Evolutionary conservation across 1,140 invertebrate genomes (phyloP), one percentile per base, ranked within the genome.

Genomic region (Portunus trituberculatus): DNA sequence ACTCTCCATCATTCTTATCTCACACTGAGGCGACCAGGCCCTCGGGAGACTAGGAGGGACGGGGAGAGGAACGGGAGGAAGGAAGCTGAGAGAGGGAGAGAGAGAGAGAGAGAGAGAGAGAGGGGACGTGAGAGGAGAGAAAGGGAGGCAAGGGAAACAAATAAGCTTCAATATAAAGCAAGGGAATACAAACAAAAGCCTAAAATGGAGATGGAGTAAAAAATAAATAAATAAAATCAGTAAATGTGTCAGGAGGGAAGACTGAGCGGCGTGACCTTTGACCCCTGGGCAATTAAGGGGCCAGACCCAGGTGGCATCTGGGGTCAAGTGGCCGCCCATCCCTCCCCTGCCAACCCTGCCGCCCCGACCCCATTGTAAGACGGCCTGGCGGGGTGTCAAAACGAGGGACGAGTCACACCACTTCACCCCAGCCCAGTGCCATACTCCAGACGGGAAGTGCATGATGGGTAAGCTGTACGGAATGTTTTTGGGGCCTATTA

Each of bases 1-100:
- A 46, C 88, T 28, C 88, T 48, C 45, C 39, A 90, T 90, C 48
- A 46, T 25, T 32, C 88, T 90, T 90, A 90, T 90, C 88, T 90
- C 88, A 48, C 88, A 8, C 67, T 76, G 67, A 76, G 67, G 67
- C 67, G 67, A 76, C 67, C 67, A 76, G 67, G 67, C 67, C 25
- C 67, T 76, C 67, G 67, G 32, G 46, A 45, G 87, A 39, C 2
- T 8, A 2, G 20, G 52, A 20, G 20, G 12, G 12, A 1, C 20
- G 52, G 52, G 52, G 20, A 59, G 52, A 59, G n/a, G 67, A n/a
- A 25, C 4, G 67, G 67, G 67, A 76, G 20, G 67, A n/a, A 76
- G 67, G 67, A 20, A n/a, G 67, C 12, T 1, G 67, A 20, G 20
- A 20, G 67, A 76, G 46, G 87, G 31, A 29, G 86, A 88, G 86